Base-by-base conservation (phyloP, 92 coral and sea anemone genomes). In the Palythoa grandiflora region DNA sequence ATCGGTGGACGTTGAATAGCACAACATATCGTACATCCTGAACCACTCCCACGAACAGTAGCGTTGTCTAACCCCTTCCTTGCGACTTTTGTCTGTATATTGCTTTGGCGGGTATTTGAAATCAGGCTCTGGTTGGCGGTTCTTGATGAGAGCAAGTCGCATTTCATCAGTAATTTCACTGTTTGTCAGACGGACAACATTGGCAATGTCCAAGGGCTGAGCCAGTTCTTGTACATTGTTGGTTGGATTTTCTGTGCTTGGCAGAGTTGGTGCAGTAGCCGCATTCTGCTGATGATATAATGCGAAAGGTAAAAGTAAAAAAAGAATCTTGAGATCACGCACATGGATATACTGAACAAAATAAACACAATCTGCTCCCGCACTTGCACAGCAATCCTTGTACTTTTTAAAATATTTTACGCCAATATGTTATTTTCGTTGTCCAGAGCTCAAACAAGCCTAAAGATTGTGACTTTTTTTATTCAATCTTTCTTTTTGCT, bases 1-100 rank as follows among this genome's bases (percentile, higher is more conserved):
- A 80, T 89, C 92, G 77, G 92, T 92, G 38, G 94, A 78, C 88
- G 84, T 88, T 19, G 94, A 84, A 19, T 88, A 88, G 91, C 87
- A 88, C 85, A 91, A 88, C 87, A 81, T 88, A 87, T 88, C 88
- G 70, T 88, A 88, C 94, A 77, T 84, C 73, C 83, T 60, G 53
- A 79, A 84, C 94, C 94, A 91, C 71, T 84, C 91, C 47, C 88
- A 75, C 59, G 77, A 88, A 79, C 92, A 91, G 87, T 91, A 83
- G 6, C 93, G 60, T 78, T 91, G 87, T 77, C 81, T 91, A 75
- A 78, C 91, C 68, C 91, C 93, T 77, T 77, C 88, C 81, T 79
- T 86, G 79, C 89, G 87, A 48, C 85, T 91, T 68, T 90, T 91
- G 75, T 91, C 90, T 75, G 77, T 75, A 77, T 81, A 88, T 84